A percentile compares a stretch with the other conserved stretches of the same genome.
phyloP scores from a whole-genome alignment of 2,797 vertebrate species.

The Channa striata region DNA sequence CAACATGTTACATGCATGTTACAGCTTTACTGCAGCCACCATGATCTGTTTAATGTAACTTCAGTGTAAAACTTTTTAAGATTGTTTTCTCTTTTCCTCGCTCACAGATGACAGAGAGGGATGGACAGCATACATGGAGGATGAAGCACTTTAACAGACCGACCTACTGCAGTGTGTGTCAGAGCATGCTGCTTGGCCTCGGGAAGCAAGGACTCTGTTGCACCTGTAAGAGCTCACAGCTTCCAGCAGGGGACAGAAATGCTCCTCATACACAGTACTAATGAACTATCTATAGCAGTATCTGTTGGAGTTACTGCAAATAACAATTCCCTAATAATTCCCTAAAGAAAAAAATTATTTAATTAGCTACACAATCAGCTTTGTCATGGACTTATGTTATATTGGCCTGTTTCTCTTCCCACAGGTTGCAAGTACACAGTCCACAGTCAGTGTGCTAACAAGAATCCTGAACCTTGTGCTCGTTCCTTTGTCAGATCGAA shows the following conservation, averaged over 20 bases:
- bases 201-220: conserved; percentile 93
- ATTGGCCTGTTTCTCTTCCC: conserved; percentile 17
- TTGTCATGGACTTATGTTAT: conserved; percentile 5
- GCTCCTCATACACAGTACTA: conserved; percentile 1
- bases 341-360: neutral
- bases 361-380: neutral
- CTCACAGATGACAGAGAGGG: conserved; percentile 87
- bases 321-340: no score
- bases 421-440: conserved; percentile 91
- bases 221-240: conserved; percentile 83
- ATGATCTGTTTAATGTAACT: neutral
- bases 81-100: neutral
- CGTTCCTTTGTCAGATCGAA: conserved; percentile 90
- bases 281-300: neutral
- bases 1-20: neutral
- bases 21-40: neutral
- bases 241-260: conserved; percentile 63
- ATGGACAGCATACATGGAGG: conserved; percentile 92
- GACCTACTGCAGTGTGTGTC: conserved; percentile 90
- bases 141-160: conserved; percentile 92
- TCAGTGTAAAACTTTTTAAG: neutral
- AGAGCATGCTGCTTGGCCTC: conserved; percentile 87
- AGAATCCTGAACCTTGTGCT: conserved; percentile 85
- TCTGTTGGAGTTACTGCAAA: neutral
- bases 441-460: conserved; percentile 92